Base-by-base conservation (phyloP, 2,113 vertebrate genomes). In the Carassius auratus region DNA sequence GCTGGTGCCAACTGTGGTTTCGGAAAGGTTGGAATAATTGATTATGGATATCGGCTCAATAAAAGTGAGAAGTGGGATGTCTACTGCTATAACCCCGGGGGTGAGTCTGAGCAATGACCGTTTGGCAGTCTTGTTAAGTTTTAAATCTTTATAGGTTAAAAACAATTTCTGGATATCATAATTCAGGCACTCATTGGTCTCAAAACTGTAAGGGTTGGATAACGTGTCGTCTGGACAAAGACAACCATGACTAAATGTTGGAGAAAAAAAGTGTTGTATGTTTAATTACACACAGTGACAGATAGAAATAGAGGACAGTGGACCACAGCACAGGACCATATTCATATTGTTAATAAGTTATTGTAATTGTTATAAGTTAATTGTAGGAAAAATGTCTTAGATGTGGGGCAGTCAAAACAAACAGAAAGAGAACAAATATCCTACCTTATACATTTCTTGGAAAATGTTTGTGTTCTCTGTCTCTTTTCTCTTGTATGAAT, bases 71-170 rank as follows among this genome's bases (percentile, higher is more conserved):
- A 64, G 83, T 99, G 98, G 98, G 98, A 99, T 2, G 96, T 95
- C 84, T 99, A 98, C 90, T 99, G 98, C 96, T 99, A 97, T 95
- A 99, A 99, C 89, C 97, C 97, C 30, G 62, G 95, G 0, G 95
- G 98, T 99, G 85, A 94, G 95, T 94, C 23, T 84, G 33, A 79
- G 52, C 50, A 82, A 83, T 80, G 19, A 13, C 57, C n/a, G 36
- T 83, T 62, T 68, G 21, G 50, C 62, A 74, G 38, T 84, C 52
- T 19, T 83, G 79, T 76, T n/a, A 14, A 30, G 30, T 76, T 50
- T 76, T 71, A 45, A 10, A 26, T 79, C 33, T 62, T 21, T 13
- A 42, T 12, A 15, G 4, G 4, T 23, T 66, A n/a, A 38, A 66
- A 14, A 50, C 17, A 8, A 23, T 85, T 76, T 36, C n/a, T n/a